Evolutionary conservation across 1,140 invertebrate genomes (phyloP), one percentile per base, ranked within the genome.

Genomic region (Penaeus japonicus): DNA sequence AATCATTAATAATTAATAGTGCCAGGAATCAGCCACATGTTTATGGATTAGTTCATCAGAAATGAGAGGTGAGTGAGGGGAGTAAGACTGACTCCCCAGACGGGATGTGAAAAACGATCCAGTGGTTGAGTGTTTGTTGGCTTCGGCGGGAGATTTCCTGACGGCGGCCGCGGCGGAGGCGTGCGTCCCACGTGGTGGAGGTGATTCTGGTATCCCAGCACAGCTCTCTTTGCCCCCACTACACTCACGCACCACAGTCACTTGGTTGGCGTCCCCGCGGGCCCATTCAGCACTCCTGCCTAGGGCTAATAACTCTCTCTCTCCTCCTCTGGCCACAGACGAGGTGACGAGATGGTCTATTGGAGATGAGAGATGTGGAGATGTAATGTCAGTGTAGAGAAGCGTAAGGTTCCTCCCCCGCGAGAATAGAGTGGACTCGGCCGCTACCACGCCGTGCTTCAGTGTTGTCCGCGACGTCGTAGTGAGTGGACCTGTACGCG

Each of bases 371-470:
- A 57, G 32, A 53, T 65, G 53, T 22, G 84, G 53, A 22, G 70
- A 85, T 65, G 70, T 75, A 77, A 77, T 47, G 55, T 62, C 39
- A 55, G 70, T 39, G 80, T 18, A 24, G 77, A 78, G 57, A 80
- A 47, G 86, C 62, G 86, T 27, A 73, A 88, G 62, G 62, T 47
- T 81, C 65, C 80, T 88, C 86, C 86, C 86, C 86, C 80, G 86
- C 57, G 27, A 88, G 86, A 82, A 7, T 59, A 82, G 59, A 88
- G 80, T 88, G 86, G 86, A 88, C 86, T 55, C 54, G 78, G 65
- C 85, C 85, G 22, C 86, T 78, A 88, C 62, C 79, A 88, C 86
- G 80, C 86, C 86, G 79, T 88, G 86, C 86, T 39, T 88, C 86
- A 88, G 86, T 88, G 86, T 88, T 88, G 86, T 88, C 86, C 79